These are phyloP conservation scores for Adoxophyes honmai DNA, from an alignment of 1,140 invertebrate species.

Conservation along the genomic window DNA sequence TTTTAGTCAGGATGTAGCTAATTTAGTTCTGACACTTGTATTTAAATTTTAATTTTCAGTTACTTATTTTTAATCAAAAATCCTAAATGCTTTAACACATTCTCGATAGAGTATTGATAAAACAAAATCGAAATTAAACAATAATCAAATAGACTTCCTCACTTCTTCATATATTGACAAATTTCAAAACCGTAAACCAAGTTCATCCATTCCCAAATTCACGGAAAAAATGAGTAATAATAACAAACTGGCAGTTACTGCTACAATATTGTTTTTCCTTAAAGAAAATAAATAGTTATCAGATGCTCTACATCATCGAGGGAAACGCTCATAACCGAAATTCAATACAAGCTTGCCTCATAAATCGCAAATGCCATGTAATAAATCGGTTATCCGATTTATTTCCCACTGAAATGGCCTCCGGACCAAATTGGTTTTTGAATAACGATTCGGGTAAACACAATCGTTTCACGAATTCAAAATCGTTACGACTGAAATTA, in stretches of 20 bases:
- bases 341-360: constrained; percentile 31
- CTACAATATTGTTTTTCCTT: constrained; percentile 4
- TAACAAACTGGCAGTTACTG: not conserved
- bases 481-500: constrained; percentile 19
- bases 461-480: constrained; percentile 26
- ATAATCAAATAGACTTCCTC: too few species aligned
- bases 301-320: constrained; percentile 2
- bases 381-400: constrained; percentile 48
- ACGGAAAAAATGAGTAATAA: too few species aligned
- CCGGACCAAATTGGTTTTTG: constrained; percentile 55
- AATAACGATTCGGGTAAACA: constrained; percentile 42
- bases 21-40: too few species aligned
- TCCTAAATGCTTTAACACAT: too few species aligned
- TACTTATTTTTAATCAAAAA: too few species aligned
- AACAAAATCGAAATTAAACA: too few species aligned
- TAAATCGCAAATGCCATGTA: constrained; percentile 41
- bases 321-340: constrained; percentile 21
- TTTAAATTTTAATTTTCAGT: too few species aligned
- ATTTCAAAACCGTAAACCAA: too few species aligned
- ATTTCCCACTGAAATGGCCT: constrained; percentile 33
- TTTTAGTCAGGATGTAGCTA: too few species aligned
- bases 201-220: too few species aligned
- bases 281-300: not conserved
- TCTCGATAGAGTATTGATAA: too few species aligned
- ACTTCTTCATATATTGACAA: too few species aligned